These are phyloP conservation scores for Synaphobranchus kaupii DNA, from an alignment of 2,797 vertebrate genomes.

Conservation along the genomic window DNA sequence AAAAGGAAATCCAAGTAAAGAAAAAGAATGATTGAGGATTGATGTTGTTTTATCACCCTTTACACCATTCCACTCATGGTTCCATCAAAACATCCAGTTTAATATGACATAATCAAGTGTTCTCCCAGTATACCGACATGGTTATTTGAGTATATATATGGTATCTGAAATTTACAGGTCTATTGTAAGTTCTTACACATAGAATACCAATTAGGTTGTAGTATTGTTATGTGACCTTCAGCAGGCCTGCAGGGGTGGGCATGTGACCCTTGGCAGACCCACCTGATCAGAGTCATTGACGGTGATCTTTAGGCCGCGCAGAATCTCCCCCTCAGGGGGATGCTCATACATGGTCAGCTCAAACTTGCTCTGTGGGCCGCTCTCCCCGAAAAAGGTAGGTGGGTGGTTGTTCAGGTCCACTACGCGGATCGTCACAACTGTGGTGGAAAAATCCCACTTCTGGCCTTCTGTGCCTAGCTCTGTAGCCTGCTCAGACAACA, in stretches of 20 bases:
- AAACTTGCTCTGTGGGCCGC: slow-evolving; percentile 87
- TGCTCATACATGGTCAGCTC: slow-evolving; percentile 93
- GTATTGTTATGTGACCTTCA: neutral
- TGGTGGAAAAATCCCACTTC: slow-evolving; percentile 62
- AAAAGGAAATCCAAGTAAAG: no score
- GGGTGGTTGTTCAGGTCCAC: slow-evolving; percentile 98
- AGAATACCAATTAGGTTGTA: neutral
- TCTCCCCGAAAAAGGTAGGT: slow-evolving; percentile 93
- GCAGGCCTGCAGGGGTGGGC: neutral
- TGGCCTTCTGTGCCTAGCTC: slow-evolving; percentile 75
- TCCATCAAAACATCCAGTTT: neutral
- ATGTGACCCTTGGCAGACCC: neutral
- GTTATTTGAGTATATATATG: neutral
- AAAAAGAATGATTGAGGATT: no score
- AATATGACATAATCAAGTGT: neutral
- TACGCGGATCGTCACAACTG: slow-evolving; percentile 83
- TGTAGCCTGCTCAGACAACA: slow-evolving; percentile 73
- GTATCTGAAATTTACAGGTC: neutral
- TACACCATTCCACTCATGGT: neutral
- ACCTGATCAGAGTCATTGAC: slow-evolving; percentile 98
- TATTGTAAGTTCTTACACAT: neutral
- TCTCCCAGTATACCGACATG: neutral
- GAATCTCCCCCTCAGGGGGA: slow-evolving; percentile 90
- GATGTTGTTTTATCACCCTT: no score
- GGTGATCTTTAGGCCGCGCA: slow-evolving; percentile 90